Percentiles rank a stretch among this genome's conserved stretches.
Evolutionary conservation across 2,113 vertebrate genomes (phyloP).

Genomic region (Ia io): DNA sequence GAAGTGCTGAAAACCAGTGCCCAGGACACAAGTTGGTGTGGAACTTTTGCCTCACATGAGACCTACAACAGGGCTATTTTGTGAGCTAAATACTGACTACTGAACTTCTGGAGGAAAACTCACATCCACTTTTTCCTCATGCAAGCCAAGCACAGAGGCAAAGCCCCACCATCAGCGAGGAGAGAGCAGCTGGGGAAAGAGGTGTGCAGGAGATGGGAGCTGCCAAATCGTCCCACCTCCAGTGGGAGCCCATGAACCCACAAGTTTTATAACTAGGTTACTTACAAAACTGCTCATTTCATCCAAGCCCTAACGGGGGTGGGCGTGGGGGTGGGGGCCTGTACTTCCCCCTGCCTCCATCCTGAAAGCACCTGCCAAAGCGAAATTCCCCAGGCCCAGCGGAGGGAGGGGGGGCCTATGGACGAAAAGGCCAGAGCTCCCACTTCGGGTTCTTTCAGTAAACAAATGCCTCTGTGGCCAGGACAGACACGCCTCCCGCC

Average conservation of each 20-base stretch:
- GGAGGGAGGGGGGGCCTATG: not conserved
- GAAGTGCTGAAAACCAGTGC: not conserved
- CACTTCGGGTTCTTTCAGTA: not conserved
- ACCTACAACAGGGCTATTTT: not conserved
- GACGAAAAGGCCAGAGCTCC: not conserved
- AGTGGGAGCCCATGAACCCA: not conserved
- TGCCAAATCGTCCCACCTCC: not conserved
- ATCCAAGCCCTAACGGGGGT: not conserved
- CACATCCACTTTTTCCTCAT: not conserved
- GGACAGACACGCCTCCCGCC: not conserved
- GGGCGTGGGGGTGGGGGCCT: not conserved
- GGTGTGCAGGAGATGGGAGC: not conserved
- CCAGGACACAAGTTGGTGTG: not conserved
- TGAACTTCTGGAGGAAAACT: not conserved
- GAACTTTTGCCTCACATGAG: not conserved
- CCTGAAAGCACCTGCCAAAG: not conserved
- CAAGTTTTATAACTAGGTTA: not conserved
- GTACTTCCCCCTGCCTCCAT: not conserved
- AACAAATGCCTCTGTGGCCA: not conserved
- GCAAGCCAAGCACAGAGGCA: conserved; percentile 56
- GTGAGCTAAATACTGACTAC: not conserved
- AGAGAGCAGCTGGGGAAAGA: not conserved
- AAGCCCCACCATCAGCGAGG: conserved; percentile 49
- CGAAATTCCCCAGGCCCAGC: not conserved
- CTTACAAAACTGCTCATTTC: not conserved